A percentile compares a stretch with the other conserved stretches of the same genome.
These are phyloP conservation scores for Venturia canescens DNA, from an alignment of 1,140 invertebrate species.

Conservation along the genomic window DNA sequence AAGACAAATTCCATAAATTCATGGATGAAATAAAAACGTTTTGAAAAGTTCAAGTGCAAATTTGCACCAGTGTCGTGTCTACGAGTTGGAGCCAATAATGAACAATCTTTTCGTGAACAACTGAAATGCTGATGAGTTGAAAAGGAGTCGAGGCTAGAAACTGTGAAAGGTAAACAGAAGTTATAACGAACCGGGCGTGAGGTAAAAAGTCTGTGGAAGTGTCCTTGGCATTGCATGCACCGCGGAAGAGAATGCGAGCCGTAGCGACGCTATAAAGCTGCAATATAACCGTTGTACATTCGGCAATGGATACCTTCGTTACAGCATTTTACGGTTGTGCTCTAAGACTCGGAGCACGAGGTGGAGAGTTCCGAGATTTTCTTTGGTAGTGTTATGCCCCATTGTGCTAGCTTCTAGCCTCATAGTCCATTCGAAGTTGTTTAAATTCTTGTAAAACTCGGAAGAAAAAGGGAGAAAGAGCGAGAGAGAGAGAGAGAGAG, in stretches of 20 bases:
- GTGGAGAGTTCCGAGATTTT: conserved; percentile 38
- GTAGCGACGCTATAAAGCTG: background rate
- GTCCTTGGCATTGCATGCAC: conserved; percentile 14
- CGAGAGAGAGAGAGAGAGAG: background rate
- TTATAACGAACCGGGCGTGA: conserved; percentile 25
- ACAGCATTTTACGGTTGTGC: background rate
- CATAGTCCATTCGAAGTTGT: conserved; percentile 68
- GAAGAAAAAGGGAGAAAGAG: conserved; percentile 18
- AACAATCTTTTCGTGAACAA: background rate
- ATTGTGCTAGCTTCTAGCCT: conserved; percentile 42
- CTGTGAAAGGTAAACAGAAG: background rate
- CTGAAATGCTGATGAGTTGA: background rate
- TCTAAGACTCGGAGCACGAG: background rate
- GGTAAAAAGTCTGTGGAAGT: background rate
- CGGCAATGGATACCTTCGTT: conserved; percentile 17
- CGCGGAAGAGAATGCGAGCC: conserved; percentile 25
- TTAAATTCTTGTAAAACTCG: conserved; percentile 74
- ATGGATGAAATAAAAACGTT: too few relatives aligned
- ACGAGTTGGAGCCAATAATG: background rate
- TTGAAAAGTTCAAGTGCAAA: too few relatives aligned
- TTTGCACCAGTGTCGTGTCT: too few relatives aligned
- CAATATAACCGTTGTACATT: conserved; percentile 3
- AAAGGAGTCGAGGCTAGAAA: background rate
- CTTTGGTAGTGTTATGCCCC: background rate
- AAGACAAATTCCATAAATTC: too few relatives aligned